phyloP scores from a whole-genome alignment of 2,113 vertebrate species.

The Nesogale talazaci region DNA sequence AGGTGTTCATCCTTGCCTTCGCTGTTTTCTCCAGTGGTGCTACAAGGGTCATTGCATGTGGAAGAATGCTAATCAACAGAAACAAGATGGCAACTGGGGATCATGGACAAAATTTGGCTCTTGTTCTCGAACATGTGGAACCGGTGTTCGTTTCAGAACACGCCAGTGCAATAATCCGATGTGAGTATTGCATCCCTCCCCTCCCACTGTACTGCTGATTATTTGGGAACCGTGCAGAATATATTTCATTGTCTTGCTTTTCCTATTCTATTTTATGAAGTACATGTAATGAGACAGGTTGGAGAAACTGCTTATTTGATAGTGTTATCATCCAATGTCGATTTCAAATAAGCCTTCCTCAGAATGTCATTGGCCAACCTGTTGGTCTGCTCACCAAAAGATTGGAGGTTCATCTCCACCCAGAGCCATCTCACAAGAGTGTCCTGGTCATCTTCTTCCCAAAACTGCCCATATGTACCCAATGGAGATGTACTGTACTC shows the following conservation, averaged over 20 bases:
- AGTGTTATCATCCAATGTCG: neutral
- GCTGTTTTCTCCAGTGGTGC: constrained; percentile 91
- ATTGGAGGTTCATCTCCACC: neutral
- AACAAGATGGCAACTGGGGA: constrained; percentile 95
- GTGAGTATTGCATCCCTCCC: constrained; percentile 83
- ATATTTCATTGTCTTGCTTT: neutral
- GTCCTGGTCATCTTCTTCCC: neutral
- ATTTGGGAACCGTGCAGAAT: neutral
- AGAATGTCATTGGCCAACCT: neutral
- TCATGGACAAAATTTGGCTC: constrained; percentile 95
- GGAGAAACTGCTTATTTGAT: neutral
- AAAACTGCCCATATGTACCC: neutral
- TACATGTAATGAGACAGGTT: neutral
- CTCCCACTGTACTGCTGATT: neutral
- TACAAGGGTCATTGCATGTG: constrained; percentile 99
- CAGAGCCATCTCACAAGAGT: neutral
- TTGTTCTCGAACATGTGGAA: constrained; percentile 96
- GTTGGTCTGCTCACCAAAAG: neutral
- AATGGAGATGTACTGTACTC: neutral
- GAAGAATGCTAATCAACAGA: constrained; percentile 95
- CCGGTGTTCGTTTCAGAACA: constrained; percentile 94
- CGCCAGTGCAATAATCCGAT: constrained; percentile 96
- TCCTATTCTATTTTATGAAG: neutral
- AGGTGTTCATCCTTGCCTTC: neutral
- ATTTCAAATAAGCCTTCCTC: neutral